A percentile compares a stretch with the other conserved stretches of the same genome.
Evolutionary conservation across 1,140 invertebrate genomes (phyloP).

Genomic region (Lepidostoma basale): DNA sequence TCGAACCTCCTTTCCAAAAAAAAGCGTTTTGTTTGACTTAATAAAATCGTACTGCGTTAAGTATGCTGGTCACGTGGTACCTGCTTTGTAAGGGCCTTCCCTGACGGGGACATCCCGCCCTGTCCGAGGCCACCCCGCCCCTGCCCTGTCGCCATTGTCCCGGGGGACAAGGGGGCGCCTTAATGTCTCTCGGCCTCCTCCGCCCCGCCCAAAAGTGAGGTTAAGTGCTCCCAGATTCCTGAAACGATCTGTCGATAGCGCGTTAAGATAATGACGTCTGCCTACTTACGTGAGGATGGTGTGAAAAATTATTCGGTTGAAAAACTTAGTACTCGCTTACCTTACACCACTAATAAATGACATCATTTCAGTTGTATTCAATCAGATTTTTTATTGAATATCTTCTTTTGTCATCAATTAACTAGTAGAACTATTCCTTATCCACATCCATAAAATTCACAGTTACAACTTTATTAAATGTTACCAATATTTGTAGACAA

Average conservation of each 20-base stretch:
- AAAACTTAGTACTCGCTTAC: too few species aligned
- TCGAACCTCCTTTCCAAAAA: too few species aligned
- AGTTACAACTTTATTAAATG: too few species aligned
- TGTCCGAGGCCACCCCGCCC: neutral
- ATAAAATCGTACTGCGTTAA: neutral
- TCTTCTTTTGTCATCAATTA: too few species aligned
- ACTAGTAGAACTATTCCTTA: too few species aligned
- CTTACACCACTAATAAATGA: too few species aligned
- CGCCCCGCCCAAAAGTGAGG: constrained; percentile 10
- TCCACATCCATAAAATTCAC: too few species aligned
- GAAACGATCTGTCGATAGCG: constrained; percentile 32
- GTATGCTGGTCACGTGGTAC: neutral
- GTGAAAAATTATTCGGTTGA: too few species aligned
- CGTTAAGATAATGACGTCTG: constrained; percentile 30
- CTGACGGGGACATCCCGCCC: neutral
- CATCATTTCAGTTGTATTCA: too few species aligned
- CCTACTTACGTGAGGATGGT: constrained; percentile 23
- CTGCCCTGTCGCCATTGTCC: constrained; percentile 19
- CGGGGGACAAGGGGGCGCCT: constrained; percentile 19
- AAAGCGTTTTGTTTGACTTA: neutral
- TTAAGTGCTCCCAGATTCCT: constrained; percentile 29
- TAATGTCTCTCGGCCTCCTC: constrained; percentile 1
- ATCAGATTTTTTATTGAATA: too few species aligned
- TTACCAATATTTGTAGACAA: too few species aligned
- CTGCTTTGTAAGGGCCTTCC: too few species aligned